Evolutionary conservation across 2,113 vertebrate species (phyloP).

Genomic region (Panurus biarmicus): DNA sequence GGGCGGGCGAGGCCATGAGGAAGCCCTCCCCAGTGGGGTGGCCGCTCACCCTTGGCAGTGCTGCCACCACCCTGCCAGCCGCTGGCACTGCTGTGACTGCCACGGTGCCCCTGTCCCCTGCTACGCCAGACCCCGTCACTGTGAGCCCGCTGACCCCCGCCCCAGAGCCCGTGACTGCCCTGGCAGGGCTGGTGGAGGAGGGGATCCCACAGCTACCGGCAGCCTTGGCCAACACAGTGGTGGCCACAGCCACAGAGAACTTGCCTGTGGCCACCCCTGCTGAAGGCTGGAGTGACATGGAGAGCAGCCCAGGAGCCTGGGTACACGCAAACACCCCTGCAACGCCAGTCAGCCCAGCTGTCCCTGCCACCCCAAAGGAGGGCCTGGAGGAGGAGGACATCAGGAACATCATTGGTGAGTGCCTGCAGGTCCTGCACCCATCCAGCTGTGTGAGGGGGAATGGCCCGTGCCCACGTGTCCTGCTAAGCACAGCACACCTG

Average conservation of each 20-base stretch:
- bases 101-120: background rate
- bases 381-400: slow-evolving; percentile 69
- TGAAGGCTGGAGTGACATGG: background rate
- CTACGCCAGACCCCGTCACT: background rate
- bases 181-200: accelerated
- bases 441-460: accelerated
- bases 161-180: background rate
- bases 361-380: slow-evolving; percentile 20
- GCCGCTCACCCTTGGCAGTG: background rate
- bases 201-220: background rate
- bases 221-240: background rate
- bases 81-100: accelerated
- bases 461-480: accelerated
- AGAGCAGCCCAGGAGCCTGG: background rate
- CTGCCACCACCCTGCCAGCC: background rate
- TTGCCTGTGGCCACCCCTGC: background rate
- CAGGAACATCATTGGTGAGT: slow-evolving; percentile 75
- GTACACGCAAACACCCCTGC: background rate
- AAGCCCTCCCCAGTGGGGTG: slow-evolving; percentile 28
- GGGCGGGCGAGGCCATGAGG: background rate
- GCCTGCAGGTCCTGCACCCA: background rate
- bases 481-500: background rate
- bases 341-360: background rate
- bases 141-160: background rate
- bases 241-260: background rate